Percentiles rank a stretch among this genome's conserved stretches.
These are phyloP conservation scores for Hiodon alosoides DNA, from an alignment of 2,113 vertebrate genomes.

Conservation along the genomic window DNA sequence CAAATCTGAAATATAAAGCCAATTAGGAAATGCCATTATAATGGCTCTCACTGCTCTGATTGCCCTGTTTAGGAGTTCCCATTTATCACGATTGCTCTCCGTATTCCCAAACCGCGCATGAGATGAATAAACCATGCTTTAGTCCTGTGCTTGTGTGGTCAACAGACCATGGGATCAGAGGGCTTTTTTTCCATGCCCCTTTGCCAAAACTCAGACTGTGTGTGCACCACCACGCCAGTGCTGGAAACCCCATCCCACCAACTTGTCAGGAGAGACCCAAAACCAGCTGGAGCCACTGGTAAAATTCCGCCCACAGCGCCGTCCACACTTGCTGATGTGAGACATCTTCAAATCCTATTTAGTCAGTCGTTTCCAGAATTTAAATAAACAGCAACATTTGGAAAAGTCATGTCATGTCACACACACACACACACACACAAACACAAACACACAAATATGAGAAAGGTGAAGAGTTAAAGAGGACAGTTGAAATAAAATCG, in stretches of 20 bases:
- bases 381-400: neutral
- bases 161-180: neutral
- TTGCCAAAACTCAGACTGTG: conserved; percentile 22
- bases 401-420: conserved; percentile 4
- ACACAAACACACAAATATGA: neutral
- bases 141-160: conserved; percentile 16
- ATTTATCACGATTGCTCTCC: neutral
- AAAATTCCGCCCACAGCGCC: too few relatives aligned
- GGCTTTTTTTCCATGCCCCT: conserved; percentile 38
- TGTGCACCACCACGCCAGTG: conserved; percentile 38
- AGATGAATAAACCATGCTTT: conserved; percentile 37
- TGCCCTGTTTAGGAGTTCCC: neutral
- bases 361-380: neutral
- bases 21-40: neutral
- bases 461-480: neutral
- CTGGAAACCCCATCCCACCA: conserved; percentile 23
- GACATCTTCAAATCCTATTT: conserved; percentile 1
- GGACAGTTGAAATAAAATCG: conserved; percentile 8
- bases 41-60: neutral
- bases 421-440: neutral
- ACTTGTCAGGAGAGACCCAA: conserved; percentile 17
- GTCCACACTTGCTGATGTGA: neutral
- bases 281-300: neutral
- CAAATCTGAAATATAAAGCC: neutral
- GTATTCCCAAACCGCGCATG: neutral